Evolutionary conservation across 1,140 invertebrate genomes (phyloP), one percentile per base, ranked within the genome.

Genomic region (Dreissena rostriformis): DNA sequence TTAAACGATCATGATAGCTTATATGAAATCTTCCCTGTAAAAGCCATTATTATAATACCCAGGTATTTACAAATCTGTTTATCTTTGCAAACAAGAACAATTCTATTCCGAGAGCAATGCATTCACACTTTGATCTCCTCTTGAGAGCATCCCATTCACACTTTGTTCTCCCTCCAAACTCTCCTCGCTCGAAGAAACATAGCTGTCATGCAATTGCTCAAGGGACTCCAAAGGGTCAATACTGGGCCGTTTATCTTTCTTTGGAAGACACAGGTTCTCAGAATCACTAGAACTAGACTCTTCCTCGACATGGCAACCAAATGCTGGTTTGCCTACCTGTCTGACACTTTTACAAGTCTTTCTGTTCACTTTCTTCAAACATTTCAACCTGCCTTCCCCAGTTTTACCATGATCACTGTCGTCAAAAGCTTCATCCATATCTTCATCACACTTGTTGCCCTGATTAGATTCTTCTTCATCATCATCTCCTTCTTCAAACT

Each of bases 171-270:
- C 73, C 71, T 84, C 82, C 39, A 53, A 76, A 24, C 82, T 84
- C 49, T 84, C 79, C 51, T 86, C 86, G 55, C 86, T 86, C 29
- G 86, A 86, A 8, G 86, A 82, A 63, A 73, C 80, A 26, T 65
- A 81, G 74, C 82, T 82, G 83, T 86, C 63, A 86, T 84, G 61
- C 19, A 78, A 61, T 72, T 88, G 86, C 82, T 90, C 90, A 67
- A 91, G 75, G 28, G 84, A 85, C 7, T 82, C 80, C 53, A 88
- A 61, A 22, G 88, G 88, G 74, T 91, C 89, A 15, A 87, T 49
- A 75, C 88, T 90, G 10, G 70, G 39, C n/a, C 86, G 73, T 75
- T 88, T 90, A 63, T 80, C 82, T 19, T 67, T 78, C 29, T 77
- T 84, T 14, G 52, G 67, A 11, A 73, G 53, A 39, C 39, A 39